Conservation (phyloP, 2,113 vertebrate genomes). For the Scomber japonicus region DNA sequence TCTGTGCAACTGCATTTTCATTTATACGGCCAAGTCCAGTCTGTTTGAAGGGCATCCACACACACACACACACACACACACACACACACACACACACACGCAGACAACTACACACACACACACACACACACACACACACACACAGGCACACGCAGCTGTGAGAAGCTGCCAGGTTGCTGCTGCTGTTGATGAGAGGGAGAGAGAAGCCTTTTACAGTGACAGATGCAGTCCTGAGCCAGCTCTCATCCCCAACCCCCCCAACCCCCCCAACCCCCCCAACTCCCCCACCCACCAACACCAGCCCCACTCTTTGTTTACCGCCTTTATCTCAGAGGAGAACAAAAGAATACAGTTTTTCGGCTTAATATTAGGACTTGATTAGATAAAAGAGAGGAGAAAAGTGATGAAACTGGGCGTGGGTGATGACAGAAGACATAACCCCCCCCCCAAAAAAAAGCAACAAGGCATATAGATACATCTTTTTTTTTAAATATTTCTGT, state of each 20-base stretch:
- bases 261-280: not conserved
- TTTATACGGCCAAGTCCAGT: constrained; percentile 22
- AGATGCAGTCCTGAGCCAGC: constrained; percentile 49
- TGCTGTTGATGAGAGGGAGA: constrained; percentile 45
- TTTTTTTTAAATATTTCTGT: not conserved
- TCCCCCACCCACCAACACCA: not conserved
- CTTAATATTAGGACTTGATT: not conserved
- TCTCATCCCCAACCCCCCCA: constrained; percentile 17
- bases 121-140: not conserved
- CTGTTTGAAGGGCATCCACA: constrained; percentile 50
- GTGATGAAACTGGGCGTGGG: not conserved
- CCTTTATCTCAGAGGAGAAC: constrained; percentile 12
- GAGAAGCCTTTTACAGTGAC: constrained; percentile 44
- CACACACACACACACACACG: not conserved
- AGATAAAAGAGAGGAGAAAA: constrained; percentile 1
- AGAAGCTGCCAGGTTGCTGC: constrained; percentile 54
- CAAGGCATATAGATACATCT: not conserved
- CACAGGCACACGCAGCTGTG: constrained; percentile 16
- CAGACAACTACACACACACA: constrained; percentile 7
- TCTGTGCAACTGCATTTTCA: constrained; percentile 45
- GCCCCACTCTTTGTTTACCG: constrained; percentile 20
- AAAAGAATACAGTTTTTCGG: constrained; percentile 6
- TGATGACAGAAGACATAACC: not conserved
- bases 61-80: constrained; percentile 17
- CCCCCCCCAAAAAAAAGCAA: too few relatives aligned